Evolutionary conservation across 2,113 vertebrate species (phyloP).

Genomic region (Monopterus albus): DNA sequence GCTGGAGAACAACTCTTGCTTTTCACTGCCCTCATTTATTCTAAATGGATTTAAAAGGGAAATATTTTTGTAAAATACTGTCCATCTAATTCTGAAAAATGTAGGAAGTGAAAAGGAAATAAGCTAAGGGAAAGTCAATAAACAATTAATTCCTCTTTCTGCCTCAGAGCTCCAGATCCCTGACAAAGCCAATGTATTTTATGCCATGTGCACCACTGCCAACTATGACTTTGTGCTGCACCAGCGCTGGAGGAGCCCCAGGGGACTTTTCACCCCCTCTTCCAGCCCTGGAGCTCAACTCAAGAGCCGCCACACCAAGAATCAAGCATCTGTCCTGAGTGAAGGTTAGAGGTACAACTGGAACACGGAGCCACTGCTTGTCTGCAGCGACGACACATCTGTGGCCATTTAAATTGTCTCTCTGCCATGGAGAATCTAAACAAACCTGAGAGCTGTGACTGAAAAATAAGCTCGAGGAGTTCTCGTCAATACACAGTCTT

Average conservation of each 20-base stretch:
- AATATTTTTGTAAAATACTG: background rate
- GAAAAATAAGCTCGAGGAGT: background rate
- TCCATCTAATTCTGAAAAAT: background rate
- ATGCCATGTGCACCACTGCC: constrained; percentile 87
- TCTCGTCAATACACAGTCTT: background rate
- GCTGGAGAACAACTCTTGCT: background rate
- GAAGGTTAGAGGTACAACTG: background rate
- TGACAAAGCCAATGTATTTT: constrained; percentile 90
- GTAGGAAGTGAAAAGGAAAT: background rate
- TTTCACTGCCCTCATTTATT: background rate
- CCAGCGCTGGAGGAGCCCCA: constrained; percentile 68
- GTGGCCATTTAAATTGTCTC: background rate
- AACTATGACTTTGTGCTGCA: constrained; percentile 89
- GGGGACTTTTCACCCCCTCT: constrained; percentile 41
- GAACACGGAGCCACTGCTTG: constrained; percentile 4
- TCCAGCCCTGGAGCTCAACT: constrained; percentile 58
- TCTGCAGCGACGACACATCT: background rate
- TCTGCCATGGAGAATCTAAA: background rate
- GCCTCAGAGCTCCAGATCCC: constrained; percentile 88
- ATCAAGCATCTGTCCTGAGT: constrained; percentile 18
- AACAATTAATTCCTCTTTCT: constrained; percentile 13
- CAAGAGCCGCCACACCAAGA: constrained; percentile 54
- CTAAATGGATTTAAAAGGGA: background rate
- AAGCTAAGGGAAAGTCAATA: background rate
- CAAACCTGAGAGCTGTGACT: background rate